These are phyloP conservation scores for Eurytoma adleriae DNA, from an alignment of 2,888 invertebrate genomes.

Conservation along the genomic window DNA sequence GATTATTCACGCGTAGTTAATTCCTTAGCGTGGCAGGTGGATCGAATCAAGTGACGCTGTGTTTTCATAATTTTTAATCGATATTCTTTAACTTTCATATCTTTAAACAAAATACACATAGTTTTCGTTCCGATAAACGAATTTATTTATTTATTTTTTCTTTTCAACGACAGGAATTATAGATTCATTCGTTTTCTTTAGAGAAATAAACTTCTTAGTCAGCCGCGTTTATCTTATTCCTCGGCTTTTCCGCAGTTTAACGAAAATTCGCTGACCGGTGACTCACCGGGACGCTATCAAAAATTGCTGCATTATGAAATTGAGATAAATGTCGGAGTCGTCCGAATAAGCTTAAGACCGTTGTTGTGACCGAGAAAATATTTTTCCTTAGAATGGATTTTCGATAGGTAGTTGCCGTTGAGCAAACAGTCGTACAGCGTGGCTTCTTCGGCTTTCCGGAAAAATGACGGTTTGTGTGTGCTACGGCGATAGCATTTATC, in stretches of 20 bases:
- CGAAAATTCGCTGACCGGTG: neutral
- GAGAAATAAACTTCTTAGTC: no score
- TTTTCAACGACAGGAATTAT: no score
- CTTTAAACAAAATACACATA: no score
- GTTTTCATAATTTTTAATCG: neutral
- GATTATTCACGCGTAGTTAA: neutral
- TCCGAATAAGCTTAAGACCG: neutral
- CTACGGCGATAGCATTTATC: constrained; percentile 15
- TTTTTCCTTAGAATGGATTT: neutral
- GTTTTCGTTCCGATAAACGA: no score
- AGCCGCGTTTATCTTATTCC: neutral
- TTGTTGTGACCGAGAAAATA: neutral
- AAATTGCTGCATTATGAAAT: neutral
- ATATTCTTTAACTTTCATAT: no score
- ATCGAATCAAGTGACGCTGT: no score
- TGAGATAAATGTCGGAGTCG: neutral
- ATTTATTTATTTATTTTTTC: no score
- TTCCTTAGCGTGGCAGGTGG: no score
- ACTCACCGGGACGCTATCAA: neutral
- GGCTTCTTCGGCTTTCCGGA: constrained; percentile 1
- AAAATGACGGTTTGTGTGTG: neutral
- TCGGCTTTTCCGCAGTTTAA: neutral
- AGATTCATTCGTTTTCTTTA: no score
- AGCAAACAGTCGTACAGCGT: neutral
- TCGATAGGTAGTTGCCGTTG: neutral